Conservation (phyloP, 2,113 vertebrate species). For the Steatornis caripensis region DNA sequence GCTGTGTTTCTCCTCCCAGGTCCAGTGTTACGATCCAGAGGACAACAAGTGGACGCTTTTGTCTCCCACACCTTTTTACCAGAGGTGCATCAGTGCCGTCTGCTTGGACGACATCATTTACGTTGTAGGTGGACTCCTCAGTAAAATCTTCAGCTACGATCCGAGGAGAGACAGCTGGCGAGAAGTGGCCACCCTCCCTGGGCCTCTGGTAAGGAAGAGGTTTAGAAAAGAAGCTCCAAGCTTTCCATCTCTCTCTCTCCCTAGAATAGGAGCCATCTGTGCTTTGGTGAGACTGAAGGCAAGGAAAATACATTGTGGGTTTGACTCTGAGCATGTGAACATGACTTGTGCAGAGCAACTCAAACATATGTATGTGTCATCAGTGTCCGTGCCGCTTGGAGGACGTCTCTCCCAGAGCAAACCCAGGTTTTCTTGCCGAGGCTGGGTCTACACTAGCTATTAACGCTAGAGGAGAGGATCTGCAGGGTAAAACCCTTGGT, state of each 20-base stretch:
- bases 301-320: background rate
- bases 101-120: slow-evolving; percentile 74
- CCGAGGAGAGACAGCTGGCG: slow-evolving; percentile 70
- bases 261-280: background rate
- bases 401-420: background rate
- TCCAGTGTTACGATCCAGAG: slow-evolving; percentile 78
- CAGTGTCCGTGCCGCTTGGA: background rate
- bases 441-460: background rate
- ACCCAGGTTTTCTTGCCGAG: background rate
- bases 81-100: slow-evolving; percentile 73
- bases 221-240: background rate
- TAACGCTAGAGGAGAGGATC: background rate
- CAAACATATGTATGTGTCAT: accelerated
- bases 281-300: background rate
- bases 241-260: background rate
- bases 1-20: slow-evolving; percentile 46
- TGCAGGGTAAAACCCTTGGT: background rate
- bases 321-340: background rate
- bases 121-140: slow-evolving; percentile 77
- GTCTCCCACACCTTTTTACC: slow-evolving; percentile 73
- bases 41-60: slow-evolving; percentile 68
- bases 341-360: background rate
- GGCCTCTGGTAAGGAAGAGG: slow-evolving; percentile 72
- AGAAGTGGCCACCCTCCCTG: slow-evolving; percentile 67
- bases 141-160: slow-evolving; percentile 73